phyloP scores from a whole-genome alignment of 2,797 vertebrate genomes.

The Sternarchorhynchus goeldii region DNA sequence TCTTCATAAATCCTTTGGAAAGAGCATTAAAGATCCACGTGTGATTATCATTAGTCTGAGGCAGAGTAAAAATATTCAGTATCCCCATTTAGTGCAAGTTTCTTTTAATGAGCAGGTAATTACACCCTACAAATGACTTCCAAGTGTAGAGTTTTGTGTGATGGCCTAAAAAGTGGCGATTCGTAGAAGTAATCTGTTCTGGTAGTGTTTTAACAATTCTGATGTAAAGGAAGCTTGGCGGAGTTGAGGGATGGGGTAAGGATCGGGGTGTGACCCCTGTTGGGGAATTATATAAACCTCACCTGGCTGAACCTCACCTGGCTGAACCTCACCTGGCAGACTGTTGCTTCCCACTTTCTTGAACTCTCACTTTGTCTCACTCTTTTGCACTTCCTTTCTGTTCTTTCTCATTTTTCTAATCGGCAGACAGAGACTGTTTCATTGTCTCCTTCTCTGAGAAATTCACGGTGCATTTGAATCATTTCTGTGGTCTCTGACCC shows the following conservation, averaged over 20 bases:
- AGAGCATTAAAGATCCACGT: constrained; percentile 55
- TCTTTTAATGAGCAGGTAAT: constrained; percentile 60
- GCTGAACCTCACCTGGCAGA: constrained; percentile 13
- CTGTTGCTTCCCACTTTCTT: constrained; percentile 29
- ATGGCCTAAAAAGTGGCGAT: constrained; percentile 40
- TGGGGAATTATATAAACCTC: background rate
- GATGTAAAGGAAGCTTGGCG: constrained; percentile 28
- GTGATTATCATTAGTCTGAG: constrained; percentile 58
- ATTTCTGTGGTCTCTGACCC: background rate
- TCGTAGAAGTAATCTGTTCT: constrained; percentile 35
- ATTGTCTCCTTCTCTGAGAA: background rate
- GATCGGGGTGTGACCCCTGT: background rate
- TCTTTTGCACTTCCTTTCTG: constrained; percentile 18
- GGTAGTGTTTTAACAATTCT: constrained; percentile 29
- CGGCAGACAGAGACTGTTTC: background rate
- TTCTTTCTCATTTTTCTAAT: background rate
- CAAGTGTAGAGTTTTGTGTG: constrained; percentile 44
- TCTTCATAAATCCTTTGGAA: constrained; percentile 51
- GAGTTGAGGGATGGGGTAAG: background rate
- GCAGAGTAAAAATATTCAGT: constrained; percentile 47
- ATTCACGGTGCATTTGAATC: background rate
- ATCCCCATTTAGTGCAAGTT: constrained; percentile 47
- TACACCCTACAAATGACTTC: constrained; percentile 49
- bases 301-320: background rate
- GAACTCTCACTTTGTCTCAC: constrained; percentile 1